Evolutionary conservation across 2,888 invertebrate species (phyloP).

Genomic region (Itoplectis maculator): DNA sequence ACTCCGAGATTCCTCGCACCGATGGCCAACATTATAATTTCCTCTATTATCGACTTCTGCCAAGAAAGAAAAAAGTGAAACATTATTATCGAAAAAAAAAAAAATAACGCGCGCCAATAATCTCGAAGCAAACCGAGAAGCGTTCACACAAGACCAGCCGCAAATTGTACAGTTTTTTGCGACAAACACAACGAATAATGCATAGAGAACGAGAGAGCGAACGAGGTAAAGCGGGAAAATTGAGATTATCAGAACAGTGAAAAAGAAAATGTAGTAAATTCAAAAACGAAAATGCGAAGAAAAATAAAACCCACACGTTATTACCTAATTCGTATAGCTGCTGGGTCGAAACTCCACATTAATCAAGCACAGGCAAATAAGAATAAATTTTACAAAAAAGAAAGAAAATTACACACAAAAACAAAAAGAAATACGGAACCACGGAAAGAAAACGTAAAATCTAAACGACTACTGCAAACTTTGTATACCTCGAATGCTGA

Average conservation of each 20-base stretch:
- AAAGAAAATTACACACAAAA: constrained; percentile 26
- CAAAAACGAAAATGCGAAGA: not conserved
- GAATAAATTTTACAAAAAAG: constrained; percentile 9
- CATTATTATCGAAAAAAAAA: constrained; percentile 3
- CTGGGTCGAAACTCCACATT: constrained; percentile 38
- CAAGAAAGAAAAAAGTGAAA: not conserved
- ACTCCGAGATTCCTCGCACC: constrained; percentile 11
- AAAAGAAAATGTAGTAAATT: constrained; percentile 25
- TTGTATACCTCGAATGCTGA: constrained; percentile 67
- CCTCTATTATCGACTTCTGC: constrained; percentile 2
- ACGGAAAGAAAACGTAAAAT: constrained; percentile 31
- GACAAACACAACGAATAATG: constrained; percentile 74
- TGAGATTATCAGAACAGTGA: constrained; percentile 29
- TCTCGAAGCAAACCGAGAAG: constrained; percentile 15
- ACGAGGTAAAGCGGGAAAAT: constrained; percentile 13
- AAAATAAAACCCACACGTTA: not conserved
- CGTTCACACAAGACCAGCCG: constrained; percentile 32
- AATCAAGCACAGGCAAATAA: not conserved
- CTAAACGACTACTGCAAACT: constrained; percentile 54
- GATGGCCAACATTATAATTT: not conserved
- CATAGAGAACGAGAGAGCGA: constrained; percentile 33
- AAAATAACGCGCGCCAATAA: constrained; percentile 1
- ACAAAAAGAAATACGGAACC: constrained; percentile 36
- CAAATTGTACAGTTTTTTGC: constrained; percentile 61
- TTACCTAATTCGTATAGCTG: constrained; percentile 33